Percentiles rank a stretch among this genome's conserved stretches.
Conservation (phyloP, 2,888 invertebrate genomes). For the Coenonympha arcania region DNA sequence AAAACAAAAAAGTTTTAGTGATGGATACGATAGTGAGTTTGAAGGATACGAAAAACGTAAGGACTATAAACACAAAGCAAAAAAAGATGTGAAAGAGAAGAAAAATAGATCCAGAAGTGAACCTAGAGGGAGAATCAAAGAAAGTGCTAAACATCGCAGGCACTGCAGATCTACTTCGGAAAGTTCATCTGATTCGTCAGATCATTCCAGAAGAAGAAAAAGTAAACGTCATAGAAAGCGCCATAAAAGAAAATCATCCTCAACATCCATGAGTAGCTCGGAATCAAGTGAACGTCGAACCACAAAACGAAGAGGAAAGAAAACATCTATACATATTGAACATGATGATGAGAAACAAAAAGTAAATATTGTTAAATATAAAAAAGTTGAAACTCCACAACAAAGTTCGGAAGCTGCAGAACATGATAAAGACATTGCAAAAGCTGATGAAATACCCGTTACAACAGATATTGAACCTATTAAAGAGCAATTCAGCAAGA, state of each 20-base stretch:
- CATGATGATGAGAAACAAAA: slow-evolving; percentile 63
- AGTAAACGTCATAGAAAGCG: slow-evolving; percentile 61
- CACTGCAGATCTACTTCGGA: slow-evolving; percentile 52
- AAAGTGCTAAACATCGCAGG: slow-evolving; percentile 44
- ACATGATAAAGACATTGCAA: slow-evolving; percentile 30
- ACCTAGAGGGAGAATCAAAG: slow-evolving; percentile 52
- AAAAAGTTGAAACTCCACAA: slow-evolving; percentile 36
- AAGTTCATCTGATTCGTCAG: slow-evolving; percentile 49
- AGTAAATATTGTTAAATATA: slow-evolving; percentile 66
- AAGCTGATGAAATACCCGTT: slow-evolving; percentile 22
- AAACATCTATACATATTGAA: slow-evolving; percentile 65
- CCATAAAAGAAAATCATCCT: slow-evolving; percentile 56
- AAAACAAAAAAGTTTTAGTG: slow-evolving; percentile 67
- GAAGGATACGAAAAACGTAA: slow-evolving; percentile 44
- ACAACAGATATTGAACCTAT: slow-evolving; percentile 36
- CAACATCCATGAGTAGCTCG: slow-evolving; percentile 60
- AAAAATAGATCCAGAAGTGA: slow-evolving; percentile 69
- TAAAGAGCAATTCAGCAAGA: slow-evolving; percentile 44
- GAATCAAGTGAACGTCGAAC: slow-evolving; percentile 60
- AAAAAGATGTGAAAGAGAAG: slow-evolving; percentile 38
- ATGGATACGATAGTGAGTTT: slow-evolving; percentile 65
- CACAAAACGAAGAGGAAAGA: slow-evolving; percentile 63
- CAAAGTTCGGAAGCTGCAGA: slow-evolving; percentile 29
- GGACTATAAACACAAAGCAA: slow-evolving; percentile 41
- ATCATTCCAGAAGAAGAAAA: slow-evolving; percentile 53